Conservation (phyloP, 1,140 invertebrate genomes). For the Platorchestia sp. region DNA sequence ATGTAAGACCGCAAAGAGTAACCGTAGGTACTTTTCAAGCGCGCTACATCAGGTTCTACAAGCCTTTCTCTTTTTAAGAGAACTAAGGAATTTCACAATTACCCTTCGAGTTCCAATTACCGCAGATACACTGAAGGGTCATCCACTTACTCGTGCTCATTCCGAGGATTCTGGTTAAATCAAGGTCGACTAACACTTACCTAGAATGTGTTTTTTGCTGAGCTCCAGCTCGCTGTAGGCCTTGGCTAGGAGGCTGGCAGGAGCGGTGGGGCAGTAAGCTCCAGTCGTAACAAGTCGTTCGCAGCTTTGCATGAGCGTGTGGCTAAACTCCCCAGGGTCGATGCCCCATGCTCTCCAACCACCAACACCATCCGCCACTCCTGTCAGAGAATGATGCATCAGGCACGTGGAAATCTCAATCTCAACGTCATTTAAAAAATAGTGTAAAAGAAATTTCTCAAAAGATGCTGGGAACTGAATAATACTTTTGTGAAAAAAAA, state of each 20-base stretch:
- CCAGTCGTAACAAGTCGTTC: conserved; percentile 89
- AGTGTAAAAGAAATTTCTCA: neutral
- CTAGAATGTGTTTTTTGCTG: conserved; percentile 81
- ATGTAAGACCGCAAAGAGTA: too few relatives aligned
- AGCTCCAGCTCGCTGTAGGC: conserved; percentile 93
- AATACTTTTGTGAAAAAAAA: neutral
- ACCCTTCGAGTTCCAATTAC: neutral
- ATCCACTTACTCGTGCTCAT: neutral
- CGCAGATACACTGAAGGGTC: neutral
- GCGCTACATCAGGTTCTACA: too few relatives aligned
- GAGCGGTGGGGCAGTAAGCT: conserved; percentile 86
- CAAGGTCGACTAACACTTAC: conserved; percentile 42
- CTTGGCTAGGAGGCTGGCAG: conserved; percentile 86
- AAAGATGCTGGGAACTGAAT: neutral
- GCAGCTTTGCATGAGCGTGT: conserved; percentile 92
- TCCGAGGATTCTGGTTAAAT: neutral
- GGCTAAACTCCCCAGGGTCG: conserved; percentile 95
- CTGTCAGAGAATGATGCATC: conserved; percentile 76
- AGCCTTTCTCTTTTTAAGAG: too few relatives aligned
- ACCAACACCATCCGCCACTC: conserved; percentile 97
- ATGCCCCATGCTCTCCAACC: conserved; percentile 98
- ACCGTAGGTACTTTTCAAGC: too few relatives aligned
- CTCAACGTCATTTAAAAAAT: neutral
- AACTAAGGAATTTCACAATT: neutral
- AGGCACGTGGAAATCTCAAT: neutral